These are phyloP conservation scores for Cynodonichthys magdalenae DNA, from an alignment of 2,797 vertebrate species.

Conservation along the genomic window DNA sequence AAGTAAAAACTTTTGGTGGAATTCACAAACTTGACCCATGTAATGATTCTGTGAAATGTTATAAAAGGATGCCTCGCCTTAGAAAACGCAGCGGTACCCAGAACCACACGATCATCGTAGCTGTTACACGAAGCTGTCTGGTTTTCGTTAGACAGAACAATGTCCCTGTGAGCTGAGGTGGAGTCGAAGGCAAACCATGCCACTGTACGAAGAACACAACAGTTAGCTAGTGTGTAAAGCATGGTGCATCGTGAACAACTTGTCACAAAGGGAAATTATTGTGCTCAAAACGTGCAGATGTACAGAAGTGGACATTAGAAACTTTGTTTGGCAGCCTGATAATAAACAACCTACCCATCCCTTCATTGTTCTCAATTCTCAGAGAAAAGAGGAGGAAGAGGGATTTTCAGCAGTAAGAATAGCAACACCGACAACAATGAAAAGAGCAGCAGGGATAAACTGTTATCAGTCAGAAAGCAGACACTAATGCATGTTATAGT, in stretches of 20 bases:
- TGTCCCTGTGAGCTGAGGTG: slow-evolving; percentile 93
- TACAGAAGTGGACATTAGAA: background rate
- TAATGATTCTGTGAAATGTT: background rate
- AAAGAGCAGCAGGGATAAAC: slow-evolving; percentile 26
- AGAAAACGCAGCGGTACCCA: slow-evolving; percentile 95
- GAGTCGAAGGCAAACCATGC: slow-evolving; percentile 98
- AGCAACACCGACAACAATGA: slow-evolving; percentile 8
- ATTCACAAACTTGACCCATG: too few species aligned
- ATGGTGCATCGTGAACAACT: background rate
- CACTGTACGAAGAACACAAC: slow-evolving; percentile 80
- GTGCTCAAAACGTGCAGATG: background rate
- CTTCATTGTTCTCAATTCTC: background rate
- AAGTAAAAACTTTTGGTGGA: background rate
- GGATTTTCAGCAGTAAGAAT: slow-evolving; percentile 2
- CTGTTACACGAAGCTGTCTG: slow-evolving; percentile 95
- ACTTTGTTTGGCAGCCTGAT: too few species aligned
- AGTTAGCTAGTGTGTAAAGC: background rate
- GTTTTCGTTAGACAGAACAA: slow-evolving; percentile 94
- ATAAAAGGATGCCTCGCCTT: slow-evolving; percentile 68
- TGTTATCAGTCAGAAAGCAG: slow-evolving; percentile 52
- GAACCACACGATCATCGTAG: slow-evolving; percentile 95
- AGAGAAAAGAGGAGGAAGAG: background rate
- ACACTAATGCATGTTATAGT: slow-evolving; percentile 20
- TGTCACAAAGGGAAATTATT: background rate
- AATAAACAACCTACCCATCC: too few species aligned